Base-by-base conservation (phyloP, 2,113 vertebrate genomes). In the Maylandia zebra region DNA sequence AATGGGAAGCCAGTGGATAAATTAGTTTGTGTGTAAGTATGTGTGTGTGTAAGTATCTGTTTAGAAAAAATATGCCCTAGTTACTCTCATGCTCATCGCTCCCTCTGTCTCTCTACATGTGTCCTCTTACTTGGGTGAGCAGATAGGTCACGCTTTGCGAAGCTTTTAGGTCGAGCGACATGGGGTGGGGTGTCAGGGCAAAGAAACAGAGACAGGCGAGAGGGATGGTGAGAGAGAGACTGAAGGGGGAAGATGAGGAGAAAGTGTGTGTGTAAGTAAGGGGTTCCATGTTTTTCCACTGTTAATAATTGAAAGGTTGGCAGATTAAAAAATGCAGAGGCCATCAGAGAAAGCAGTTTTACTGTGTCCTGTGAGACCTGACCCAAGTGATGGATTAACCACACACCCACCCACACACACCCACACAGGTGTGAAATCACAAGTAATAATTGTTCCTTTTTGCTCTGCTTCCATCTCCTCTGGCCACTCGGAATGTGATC, bases 231-330 rank as follows among this genome's bases (percentile, higher is more conserved):
- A 59, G 27, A 55, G 52, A 34, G 57, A 85, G 53, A 86, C 4
- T 11, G 32, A 59, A 55, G 24, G 38, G 59, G 50, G 32, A 59
- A 83, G 59, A 88, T 84, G 32, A 64, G 52, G 66, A 50, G n/a
- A 74, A 45, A 8, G 86, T 17, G 71, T 74, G 82, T 80, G 55
- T 56, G 43, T 27, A 24, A 10, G 55, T 61, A 61, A 1, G 36
- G 55, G 55, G 6, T 88, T 69, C 52, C 57, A 80, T 93, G 89
- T 95, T 95, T 93, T 96, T 94, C 88, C 82, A 86, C 87, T 84
- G 90, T 96, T 91, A 96, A 97, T 96, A 95, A 97, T 96, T 96
- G 91, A 96, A 92, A 90, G 83, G 89, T 81, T 87, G 43, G 53
- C 10, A 30, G 24, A 59, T 59, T 59, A 30, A 59, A 59, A 57